phyloP scores from a whole-genome alignment of 2,888 invertebrate species.

The Pollenia amentaria region DNA sequence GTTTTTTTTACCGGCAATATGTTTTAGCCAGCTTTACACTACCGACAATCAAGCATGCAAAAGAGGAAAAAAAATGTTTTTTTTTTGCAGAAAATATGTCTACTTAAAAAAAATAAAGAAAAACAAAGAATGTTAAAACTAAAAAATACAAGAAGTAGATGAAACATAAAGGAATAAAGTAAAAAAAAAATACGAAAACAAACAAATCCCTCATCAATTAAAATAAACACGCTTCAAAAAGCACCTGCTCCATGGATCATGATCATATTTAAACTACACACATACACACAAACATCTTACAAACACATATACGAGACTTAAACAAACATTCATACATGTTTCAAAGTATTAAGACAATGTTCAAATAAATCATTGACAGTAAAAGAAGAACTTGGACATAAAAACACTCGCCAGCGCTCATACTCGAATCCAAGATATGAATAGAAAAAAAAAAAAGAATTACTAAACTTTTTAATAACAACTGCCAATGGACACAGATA shows the following conservation, averaged over 20 bases:
- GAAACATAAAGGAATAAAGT: constrained; percentile 19
- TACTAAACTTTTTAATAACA: constrained; percentile 13
- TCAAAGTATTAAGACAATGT: constrained; percentile 55
- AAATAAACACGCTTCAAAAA: constrained; percentile 77
- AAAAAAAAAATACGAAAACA: constrained; percentile 61
- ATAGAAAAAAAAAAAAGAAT: constrained; percentile 54
- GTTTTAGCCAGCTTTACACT: constrained; percentile 12
- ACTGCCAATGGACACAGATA: constrained; percentile 9
- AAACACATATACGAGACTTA: neutral
- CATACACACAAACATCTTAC: neutral
- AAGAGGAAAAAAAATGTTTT: constrained; percentile 45
- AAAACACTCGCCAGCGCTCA: constrained; percentile 43
- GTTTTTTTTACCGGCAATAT: constrained; percentile 9
- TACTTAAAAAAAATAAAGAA: constrained; percentile 21
- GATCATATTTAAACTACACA: constrained; percentile 59
- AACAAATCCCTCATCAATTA: constrained; percentile 78
- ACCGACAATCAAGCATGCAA: constrained; percentile 66
- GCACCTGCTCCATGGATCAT: constrained; percentile 76
- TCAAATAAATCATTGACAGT: constrained; percentile 69
- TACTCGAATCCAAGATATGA: constrained; percentile 8
- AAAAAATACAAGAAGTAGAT: constrained; percentile 7
- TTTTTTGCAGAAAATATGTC: constrained; percentile 18
- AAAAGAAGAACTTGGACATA: constrained; percentile 32
- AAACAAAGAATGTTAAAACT: constrained; percentile 14
- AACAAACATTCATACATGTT: constrained; percentile 1